Conservation (phyloP, 2,113 vertebrate species). For the Rutilus rutilus region DNA sequence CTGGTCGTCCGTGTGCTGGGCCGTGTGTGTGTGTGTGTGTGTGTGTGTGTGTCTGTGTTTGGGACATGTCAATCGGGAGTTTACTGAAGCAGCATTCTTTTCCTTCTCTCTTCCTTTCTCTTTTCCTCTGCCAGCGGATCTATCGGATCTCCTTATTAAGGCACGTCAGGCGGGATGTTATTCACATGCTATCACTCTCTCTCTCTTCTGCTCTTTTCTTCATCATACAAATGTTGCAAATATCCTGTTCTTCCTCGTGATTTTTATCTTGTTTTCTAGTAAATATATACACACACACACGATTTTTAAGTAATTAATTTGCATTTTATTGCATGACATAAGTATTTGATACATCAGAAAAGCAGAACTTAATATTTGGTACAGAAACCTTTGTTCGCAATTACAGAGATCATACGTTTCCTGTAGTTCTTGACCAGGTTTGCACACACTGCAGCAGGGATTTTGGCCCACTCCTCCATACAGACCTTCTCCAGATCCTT, state of each 20-base stretch:
- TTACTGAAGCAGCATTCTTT: constrained; percentile 70
- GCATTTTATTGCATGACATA: too few relatives aligned
- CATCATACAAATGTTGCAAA: constrained; percentile 14
- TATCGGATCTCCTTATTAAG: constrained; percentile 78
- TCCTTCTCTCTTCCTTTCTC: constrained; percentile 53
- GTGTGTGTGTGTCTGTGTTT: constrained; percentile 38
- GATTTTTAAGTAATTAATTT: too few relatives aligned
- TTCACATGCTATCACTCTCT: constrained; percentile 38
- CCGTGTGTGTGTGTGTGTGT: constrained; percentile 27
- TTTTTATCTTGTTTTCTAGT: not conserved
- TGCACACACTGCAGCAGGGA: too few relatives aligned
- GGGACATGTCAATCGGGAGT: constrained; percentile 63
- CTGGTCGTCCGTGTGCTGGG: constrained; percentile 28
- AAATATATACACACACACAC: not conserved
- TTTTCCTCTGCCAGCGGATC: constrained; percentile 43
- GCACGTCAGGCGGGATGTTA: constrained; percentile 62
- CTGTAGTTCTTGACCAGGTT: too few relatives aligned
- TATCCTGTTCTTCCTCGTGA: not conserved
- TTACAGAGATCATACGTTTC: too few relatives aligned
- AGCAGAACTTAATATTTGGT: too few relatives aligned
- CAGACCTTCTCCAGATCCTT: too few relatives aligned
- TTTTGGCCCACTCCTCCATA: too few relatives aligned
- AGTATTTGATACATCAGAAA: too few relatives aligned
- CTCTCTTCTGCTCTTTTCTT: not conserved
- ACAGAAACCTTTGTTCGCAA: too few relatives aligned